Conservation (phyloP, 2,113 vertebrate genomes). For the Nothoprocta pentlandii region DNA sequence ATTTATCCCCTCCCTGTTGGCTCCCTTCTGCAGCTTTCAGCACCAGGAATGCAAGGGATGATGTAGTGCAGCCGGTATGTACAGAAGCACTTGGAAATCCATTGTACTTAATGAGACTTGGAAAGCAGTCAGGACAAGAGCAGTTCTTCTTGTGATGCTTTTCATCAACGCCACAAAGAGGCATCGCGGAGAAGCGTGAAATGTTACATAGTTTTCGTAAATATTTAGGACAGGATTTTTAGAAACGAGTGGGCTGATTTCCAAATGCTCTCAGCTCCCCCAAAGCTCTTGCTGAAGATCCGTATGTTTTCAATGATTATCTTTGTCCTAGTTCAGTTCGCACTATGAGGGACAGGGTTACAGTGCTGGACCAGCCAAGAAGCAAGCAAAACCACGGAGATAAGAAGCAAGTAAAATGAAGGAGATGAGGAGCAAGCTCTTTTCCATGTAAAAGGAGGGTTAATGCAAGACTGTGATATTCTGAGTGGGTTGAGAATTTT, state of each 20-base stretch:
- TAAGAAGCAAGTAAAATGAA: not conserved
- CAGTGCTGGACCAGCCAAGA: fast-evolving
- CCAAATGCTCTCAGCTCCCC: conserved; percentile 7
- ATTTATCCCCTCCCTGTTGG: conserved; percentile 34
- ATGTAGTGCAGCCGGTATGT: conserved; percentile 65
- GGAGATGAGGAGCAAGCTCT: not conserved
- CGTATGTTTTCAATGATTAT: not conserved
- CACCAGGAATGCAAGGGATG: conserved; percentile 58
- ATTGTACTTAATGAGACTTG: conserved; percentile 72
- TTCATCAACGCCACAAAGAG: conserved; percentile 48
- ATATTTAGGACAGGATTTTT: conserved; percentile 59
- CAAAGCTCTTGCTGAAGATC: not conserved
- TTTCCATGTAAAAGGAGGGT: not conserved
- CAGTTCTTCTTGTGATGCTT: conserved; percentile 42
- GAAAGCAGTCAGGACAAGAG: conserved; percentile 51
- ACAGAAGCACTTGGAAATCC: conserved; percentile 38
- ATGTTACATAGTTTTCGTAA: conserved; percentile 38
- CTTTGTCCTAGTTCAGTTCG: not conserved
- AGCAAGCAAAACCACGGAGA: not conserved
- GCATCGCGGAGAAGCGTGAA: conserved; percentile 22
- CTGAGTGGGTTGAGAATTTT: not conserved
- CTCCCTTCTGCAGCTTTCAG: conserved; percentile 66
- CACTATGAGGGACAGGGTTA: not conserved
- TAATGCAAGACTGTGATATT: not conserved
- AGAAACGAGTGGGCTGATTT: conserved; percentile 17